Conservation (phyloP, 2,797 vertebrate genomes). For the Esox lucius region DNA sequence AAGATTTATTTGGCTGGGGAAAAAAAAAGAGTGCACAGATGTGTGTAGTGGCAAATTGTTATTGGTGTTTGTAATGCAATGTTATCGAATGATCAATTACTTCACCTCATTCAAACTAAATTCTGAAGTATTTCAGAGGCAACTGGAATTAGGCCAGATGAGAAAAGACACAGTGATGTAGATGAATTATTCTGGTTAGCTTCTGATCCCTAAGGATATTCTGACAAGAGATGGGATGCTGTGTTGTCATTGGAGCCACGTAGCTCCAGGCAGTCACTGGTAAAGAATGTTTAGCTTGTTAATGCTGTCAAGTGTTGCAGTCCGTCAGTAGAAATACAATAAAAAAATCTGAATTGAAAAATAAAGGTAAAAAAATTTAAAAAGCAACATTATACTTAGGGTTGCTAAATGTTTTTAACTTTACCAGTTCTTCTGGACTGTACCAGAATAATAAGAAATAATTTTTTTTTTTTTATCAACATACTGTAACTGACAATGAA, state of each 20-base stretch:
- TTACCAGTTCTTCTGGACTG: not conserved
- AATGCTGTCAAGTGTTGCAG: slow-evolving; percentile 60
- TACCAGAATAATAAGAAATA: not conserved
- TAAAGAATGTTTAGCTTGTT: slow-evolving; percentile 69
- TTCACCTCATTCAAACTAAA: not conserved
- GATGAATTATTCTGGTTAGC: slow-evolving; percentile 73
- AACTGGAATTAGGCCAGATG: slow-evolving; percentile 24
- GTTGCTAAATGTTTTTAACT: not conserved
- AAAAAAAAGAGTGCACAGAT: too few species aligned
- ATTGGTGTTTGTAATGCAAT: too few species aligned
- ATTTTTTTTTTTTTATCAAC: too few species aligned
- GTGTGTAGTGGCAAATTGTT: too few species aligned
- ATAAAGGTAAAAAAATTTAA: not conserved
- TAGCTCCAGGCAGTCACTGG: slow-evolving; percentile 52
- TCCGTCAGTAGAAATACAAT: slow-evolving; percentile 38
- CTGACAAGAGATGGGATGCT: slow-evolving; percentile 61
- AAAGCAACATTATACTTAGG: not conserved
- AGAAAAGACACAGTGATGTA: slow-evolving; percentile 30
- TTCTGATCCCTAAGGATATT: slow-evolving; percentile 68
- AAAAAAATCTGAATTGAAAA: not conserved
- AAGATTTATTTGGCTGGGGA: too few species aligned
- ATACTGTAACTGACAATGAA: too few species aligned
- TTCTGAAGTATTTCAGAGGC: slow-evolving; percentile 20
- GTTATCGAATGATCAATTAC: slow-evolving; percentile 4
- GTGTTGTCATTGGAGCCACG: slow-evolving; percentile 65